Evolutionary conservation across 2,113 vertebrate species (phyloP), one percentile per base, ranked within the genome.

Genomic region (Peromyscus polionotus): DNA sequence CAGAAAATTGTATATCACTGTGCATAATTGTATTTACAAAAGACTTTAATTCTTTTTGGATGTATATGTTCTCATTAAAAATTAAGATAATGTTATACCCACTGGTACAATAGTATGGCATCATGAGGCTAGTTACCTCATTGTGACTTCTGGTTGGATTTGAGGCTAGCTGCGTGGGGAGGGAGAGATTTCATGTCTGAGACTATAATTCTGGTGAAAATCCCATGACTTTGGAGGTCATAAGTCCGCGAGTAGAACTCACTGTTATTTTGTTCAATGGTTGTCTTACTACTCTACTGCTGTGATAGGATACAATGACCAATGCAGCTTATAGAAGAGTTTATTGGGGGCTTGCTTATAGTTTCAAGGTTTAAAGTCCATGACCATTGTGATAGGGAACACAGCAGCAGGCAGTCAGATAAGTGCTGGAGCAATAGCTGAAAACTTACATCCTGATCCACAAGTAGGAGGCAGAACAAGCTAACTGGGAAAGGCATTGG

Each of bases 1-100:
- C 45, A 72, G 48, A 96, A 88, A 84, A 90, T 92, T 90, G 70
- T 51, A 89, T 80, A 95, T 93, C 39, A 90, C 31, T 88, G 88
- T 73, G 16, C 39, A 51, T 76, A 36, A 33, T 84, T 63, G 83
- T 48, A 94, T 88, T 97, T 95, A 39, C 93, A 80, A 51, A 95
- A 91, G 33, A 65, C 57, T 76, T 67, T 91, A 39, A 16, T 95
- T 85, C 68, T 77, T 90, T 91, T 87, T 51, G 57, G 83, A 89
- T 94, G 7, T 88, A 0, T 28, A 54, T 85, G 22, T 61, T 80
- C 45, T 95, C 90, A 42, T 81, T 20, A 80, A 80, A 79, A 59
- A 39, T 39, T 39, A 39, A 83, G 57, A 83, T 83, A 39, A 54
- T 61, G 76, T 68, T 92, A 91, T 54, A 48, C 14, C 13, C 42